Conservation (phyloP, 2,797 vertebrate species). For the Squalus acanthias region DNA sequence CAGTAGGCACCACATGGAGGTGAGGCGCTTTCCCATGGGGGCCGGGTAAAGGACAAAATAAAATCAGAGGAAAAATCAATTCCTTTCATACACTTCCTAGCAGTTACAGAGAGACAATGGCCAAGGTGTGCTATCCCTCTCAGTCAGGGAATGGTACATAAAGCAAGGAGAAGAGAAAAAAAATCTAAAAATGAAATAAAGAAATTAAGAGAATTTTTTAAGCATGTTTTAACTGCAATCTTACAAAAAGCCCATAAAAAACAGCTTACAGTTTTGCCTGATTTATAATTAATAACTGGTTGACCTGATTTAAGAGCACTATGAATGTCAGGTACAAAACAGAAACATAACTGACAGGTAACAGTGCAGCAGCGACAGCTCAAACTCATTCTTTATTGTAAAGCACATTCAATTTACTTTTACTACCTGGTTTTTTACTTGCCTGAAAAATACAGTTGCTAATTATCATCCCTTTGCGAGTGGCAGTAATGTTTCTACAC, state of each 20-base stretch:
- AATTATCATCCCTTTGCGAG: background rate
- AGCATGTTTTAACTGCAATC: background rate
- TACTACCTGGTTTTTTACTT: background rate
- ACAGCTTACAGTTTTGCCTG: background rate
- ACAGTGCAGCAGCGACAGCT: background rate
- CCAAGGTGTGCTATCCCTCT: no score
- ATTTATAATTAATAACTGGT: background rate
- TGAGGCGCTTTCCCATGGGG: background rate
- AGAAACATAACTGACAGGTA: background rate
- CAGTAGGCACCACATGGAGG: no score
- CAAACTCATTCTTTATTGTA: background rate
- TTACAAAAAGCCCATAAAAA: background rate
- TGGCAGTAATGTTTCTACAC: background rate
- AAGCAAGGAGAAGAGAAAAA: background rate
- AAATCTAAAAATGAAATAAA: background rate
- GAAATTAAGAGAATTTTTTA: background rate
- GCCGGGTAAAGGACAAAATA: background rate
- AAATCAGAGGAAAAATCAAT: background rate
- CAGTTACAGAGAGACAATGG: no score
- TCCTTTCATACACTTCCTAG: no score
- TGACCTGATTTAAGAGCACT: background rate
- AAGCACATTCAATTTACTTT: background rate
- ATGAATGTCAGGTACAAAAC: no score
- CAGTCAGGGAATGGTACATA: background rate
- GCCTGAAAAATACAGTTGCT: constrained; percentile 2